Conservation (phyloP, 2,888 invertebrate genomes). For the Machimus atricapillus region DNA sequence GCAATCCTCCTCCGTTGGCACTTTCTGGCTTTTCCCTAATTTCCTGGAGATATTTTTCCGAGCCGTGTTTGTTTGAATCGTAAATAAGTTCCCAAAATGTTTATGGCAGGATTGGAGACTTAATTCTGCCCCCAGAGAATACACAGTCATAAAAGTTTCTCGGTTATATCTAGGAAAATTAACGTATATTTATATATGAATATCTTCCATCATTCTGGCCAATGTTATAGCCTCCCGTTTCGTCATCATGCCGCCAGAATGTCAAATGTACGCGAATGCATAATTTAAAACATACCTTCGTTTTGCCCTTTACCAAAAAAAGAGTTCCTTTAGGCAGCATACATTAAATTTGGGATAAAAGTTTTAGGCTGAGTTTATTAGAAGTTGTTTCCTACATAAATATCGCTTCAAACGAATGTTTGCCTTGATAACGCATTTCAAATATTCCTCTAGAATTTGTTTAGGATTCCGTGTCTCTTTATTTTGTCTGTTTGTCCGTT, state of each 20-base stretch:
- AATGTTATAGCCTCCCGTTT: neutral
- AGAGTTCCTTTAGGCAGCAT: neutral
- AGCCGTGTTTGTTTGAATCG: neutral
- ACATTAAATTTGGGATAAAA: neutral
- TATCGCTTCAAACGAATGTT: neutral
- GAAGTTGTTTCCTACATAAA: neutral
- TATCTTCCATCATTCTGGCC: neutral
- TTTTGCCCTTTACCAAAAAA: neutral
- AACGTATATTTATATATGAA: neutral
- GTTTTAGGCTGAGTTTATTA: neutral
- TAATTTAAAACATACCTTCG: neutral
- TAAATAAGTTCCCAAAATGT: neutral
- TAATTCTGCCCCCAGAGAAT: neutral
- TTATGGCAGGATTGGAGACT: neutral
- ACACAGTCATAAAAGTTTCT: neutral
- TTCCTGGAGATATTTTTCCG: neutral
- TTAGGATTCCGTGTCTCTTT: too few species aligned
- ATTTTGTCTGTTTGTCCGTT: too few species aligned
- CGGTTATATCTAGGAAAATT: neutral
- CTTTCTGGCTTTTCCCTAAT: neutral
- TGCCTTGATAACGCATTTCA: neutral
- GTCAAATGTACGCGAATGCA: neutral
- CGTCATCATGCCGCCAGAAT: neutral
- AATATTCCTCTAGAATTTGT: neutral
- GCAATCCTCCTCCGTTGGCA: neutral